Evolutionary conservation across 2,113 vertebrate species (phyloP).

Genomic region (Melanocharis versteri): DNA sequence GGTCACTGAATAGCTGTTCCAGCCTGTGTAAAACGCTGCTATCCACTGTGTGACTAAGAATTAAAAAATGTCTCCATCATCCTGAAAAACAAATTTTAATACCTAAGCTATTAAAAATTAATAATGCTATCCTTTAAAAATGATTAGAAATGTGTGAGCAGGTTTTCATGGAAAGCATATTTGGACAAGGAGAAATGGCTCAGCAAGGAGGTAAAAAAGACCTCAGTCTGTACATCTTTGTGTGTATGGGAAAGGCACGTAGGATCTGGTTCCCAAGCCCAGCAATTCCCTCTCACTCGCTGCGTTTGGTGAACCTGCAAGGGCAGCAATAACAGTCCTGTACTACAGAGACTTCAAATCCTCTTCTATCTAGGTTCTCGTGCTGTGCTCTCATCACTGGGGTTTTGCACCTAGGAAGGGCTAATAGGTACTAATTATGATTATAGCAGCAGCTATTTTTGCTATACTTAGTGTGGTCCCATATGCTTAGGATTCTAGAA

Average conservation of each 20-base stretch:
- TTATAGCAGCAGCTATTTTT: constrained; percentile 59
- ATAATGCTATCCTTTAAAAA: background rate
- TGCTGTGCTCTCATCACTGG: constrained; percentile 39
- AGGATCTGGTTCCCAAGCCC: constrained; percentile 44
- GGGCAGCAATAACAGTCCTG: constrained; percentile 46
- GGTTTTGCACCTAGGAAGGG: constrained; percentile 61
- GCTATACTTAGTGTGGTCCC: constrained; percentile 58
- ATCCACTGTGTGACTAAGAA: background rate
- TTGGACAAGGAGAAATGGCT: background rate
- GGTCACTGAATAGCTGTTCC: background rate
- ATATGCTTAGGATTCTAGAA: constrained; percentile 58
- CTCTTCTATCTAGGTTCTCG: constrained; percentile 39
- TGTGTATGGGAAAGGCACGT: constrained; percentile 39
- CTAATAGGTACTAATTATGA: constrained; percentile 61
- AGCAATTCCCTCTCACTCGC: constrained; percentile 37
- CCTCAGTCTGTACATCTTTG: constrained; percentile 56
- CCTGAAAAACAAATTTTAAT: background rate
- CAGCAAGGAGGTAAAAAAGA: constrained; percentile 50
- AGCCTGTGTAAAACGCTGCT: background rate
- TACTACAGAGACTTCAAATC: constrained; percentile 37
- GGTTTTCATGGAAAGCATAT: background rate
- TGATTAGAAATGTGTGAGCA: background rate
- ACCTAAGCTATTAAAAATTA: background rate
- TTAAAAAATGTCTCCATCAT: background rate
- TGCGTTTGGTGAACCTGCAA: constrained; percentile 46